Percentiles rank a stretch among this genome's conserved stretches.
phyloP scores from a whole-genome alignment of 2,797 vertebrate species.

The Urosaurus nigricauda region DNA sequence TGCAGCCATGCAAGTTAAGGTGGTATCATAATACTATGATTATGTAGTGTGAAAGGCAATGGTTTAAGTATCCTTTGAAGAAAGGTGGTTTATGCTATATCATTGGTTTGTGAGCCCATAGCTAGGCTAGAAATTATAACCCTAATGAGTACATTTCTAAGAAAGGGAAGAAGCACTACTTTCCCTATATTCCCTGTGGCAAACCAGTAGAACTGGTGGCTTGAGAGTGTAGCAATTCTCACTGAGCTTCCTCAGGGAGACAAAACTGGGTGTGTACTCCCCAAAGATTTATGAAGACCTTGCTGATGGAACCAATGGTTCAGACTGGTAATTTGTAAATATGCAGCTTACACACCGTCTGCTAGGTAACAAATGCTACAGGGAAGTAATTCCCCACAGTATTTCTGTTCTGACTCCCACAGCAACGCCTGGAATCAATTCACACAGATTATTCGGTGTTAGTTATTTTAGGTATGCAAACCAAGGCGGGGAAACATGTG shows the following conservation, averaged over 20 bases:
- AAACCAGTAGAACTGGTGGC: not conserved
- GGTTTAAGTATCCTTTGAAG: not conserved
- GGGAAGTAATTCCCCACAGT: not conserved
- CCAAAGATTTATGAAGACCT: not conserved
- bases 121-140: not conserved
- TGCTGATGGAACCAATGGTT: not conserved
- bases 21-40: no score
- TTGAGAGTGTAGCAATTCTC: not conserved
- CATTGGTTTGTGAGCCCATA: not conserved
- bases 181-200: not conserved
- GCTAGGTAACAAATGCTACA: not conserved
- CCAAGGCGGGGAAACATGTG: not conserved
- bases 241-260: not conserved
- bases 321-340: not conserved
- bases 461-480: not conserved
- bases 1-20: no score
- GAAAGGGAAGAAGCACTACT: not conserved
- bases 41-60: not conserved
- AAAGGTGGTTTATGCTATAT: not conserved
- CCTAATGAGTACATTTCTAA: not conserved
- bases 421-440: not conserved
- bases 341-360: not conserved
- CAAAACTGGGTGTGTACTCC: not conserved
- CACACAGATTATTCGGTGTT: not conserved
- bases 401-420: not conserved